Conservation (phyloP, 2,888 invertebrate species). For the Drosophila ustulata region DNA sequence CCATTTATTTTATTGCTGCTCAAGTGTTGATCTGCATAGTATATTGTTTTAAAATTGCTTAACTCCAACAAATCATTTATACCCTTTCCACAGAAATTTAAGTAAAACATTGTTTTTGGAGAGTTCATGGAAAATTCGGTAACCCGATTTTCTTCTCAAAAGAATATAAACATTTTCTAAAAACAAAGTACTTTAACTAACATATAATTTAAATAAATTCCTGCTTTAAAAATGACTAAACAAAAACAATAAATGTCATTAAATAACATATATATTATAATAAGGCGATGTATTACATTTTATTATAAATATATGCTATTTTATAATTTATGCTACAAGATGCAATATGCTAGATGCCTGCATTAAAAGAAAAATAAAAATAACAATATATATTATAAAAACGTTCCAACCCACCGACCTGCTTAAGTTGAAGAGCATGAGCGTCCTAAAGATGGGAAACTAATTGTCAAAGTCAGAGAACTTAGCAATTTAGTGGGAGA, state of each 20-base stretch:
- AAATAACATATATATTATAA: constrained; percentile 27
- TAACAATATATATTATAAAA: constrained; percentile 21
- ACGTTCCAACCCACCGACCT: constrained; percentile 17
- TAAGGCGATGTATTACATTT: constrained; percentile 10
- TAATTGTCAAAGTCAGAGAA: background rate
- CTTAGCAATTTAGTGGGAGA: constrained; percentile 7
- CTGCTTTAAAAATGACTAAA: constrained; percentile 33
- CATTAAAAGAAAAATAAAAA: constrained; percentile 1
- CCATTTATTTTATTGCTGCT: constrained; percentile 80
- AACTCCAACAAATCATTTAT: constrained; percentile 7
- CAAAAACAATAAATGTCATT: constrained; percentile 28
- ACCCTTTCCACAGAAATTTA: background rate
- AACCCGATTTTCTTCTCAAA: constrained; percentile 23
- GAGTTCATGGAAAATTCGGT: constrained; percentile 37
- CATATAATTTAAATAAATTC: constrained; percentile 15
- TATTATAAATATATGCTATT: constrained; percentile 29
- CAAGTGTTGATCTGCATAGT: constrained; percentile 56
- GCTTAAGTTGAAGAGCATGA: constrained; percentile 38
- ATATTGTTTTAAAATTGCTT: constrained; percentile 34
- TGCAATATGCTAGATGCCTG: constrained; percentile 48
- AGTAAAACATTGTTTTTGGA: constrained; percentile 25
- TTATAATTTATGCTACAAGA: constrained; percentile 53
- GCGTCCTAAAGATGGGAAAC: constrained; percentile 1
- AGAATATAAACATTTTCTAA: constrained; percentile 13
- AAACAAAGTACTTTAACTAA: constrained; percentile 7